Evolutionary conservation across 2,888 invertebrate species (phyloP), one percentile per base, ranked within the genome.

Genomic region (Tenthredo mesomela): DNA sequence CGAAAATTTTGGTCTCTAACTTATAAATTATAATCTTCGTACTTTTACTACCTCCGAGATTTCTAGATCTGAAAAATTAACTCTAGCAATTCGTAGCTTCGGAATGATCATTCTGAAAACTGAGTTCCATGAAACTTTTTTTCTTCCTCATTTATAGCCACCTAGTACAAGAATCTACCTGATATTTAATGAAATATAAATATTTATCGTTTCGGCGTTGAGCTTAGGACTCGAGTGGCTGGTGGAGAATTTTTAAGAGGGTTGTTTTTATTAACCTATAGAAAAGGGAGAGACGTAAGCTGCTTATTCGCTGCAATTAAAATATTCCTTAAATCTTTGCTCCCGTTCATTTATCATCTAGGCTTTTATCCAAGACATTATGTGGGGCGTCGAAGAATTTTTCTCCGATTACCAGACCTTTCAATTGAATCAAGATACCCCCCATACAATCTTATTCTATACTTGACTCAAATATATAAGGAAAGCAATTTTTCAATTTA

Each of bases 251-350:
- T 58, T 65, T 85, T 58, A 80, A 78, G 82, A 83, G 77, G 86
- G 86, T 88, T 90, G 90, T 89, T 90, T 90, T 89, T 89, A 91
- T 90, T 89, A 90, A 90, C 89, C 90, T 89, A 89, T 86, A 87
- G 88, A 71, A 85, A 88, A 87, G 87, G 87, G 85, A 88, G 85
- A 88, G 86, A 86, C 86, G 88, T 92, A 92, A 92, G 92, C 92
- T 84, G 92, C 92, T 92, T 92, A 92, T 87, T 88, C 88, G 84
- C 89, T 89, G 92, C 92, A 92, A 92, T 92, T 92, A 92, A 92
- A 92, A 92, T 91, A 89, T 91, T 92, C 89, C 91, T 92, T 90
- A 92, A 92, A 92, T 92, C 90, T 90, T 88, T 86, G 86, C 47
- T 21, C n/a, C 37, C n/a, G 80, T 82, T 21, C 40, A 47, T 80